Evolutionary conservation across 2,797 vertebrate genomes (phyloP).

Genomic region (Mormyrus proboscirostris): DNA sequence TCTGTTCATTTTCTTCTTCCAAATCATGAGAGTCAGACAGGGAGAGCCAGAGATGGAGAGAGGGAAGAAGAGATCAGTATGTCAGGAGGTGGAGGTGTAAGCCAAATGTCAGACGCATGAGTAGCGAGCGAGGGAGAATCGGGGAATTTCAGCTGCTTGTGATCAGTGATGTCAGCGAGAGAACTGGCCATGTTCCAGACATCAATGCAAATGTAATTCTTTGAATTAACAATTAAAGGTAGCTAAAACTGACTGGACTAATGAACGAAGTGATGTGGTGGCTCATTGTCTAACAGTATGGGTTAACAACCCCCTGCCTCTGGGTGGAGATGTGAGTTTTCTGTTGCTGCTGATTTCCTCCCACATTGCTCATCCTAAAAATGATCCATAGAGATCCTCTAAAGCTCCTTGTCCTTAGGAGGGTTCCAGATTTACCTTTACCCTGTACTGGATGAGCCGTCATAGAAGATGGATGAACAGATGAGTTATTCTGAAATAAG

Average conservation of each 20-base stretch:
- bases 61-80: neutral
- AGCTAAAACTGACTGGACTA: neutral
- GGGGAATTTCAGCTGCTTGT: neutral
- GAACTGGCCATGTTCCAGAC: neutral
- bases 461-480: neutral
- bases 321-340: neutral
- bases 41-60: neutral
- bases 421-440: neutral
- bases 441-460: neutral
- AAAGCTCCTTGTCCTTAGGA: neutral
- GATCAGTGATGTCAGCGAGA: neutral
- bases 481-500: neutral
- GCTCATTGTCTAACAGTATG: neutral
- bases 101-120: neutral
- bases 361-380: neutral
- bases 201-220: neutral
- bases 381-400: neutral
- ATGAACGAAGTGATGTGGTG: neutral
- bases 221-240: neutral
- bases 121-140: neutral
- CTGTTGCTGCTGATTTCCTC: neutral
- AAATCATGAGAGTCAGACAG: conserved; percentile 9
- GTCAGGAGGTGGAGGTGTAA: neutral
- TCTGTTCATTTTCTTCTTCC: conserved; percentile 22
- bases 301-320: neutral